Evolutionary conservation across 2,113 vertebrate species (phyloP).

Genomic region (Halcyon senegalensis): DNA sequence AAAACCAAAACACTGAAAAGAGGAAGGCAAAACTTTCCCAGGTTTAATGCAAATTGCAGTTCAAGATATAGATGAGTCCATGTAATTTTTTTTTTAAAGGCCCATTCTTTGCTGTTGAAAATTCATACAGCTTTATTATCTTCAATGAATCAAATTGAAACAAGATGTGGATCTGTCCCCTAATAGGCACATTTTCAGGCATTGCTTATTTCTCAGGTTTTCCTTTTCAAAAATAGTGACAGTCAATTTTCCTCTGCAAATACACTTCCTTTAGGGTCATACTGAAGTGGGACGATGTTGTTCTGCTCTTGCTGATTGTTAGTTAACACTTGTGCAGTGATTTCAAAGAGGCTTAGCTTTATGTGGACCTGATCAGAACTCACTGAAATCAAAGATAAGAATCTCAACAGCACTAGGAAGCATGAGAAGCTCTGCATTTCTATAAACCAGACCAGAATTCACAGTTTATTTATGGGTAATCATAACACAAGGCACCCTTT

Average conservation of each 20-base stretch:
- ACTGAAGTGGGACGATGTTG: neutral
- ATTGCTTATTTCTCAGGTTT: slow-evolving; percentile 8
- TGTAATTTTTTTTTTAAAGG: neutral
- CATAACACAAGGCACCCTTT: neutral
- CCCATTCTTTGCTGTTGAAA: neutral
- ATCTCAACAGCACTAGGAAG: neutral
- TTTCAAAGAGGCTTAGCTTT: neutral
- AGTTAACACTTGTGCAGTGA: neutral
- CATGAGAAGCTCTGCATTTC: neutral
- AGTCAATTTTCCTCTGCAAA: neutral
- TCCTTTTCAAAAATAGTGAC: neutral
- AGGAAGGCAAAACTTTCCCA: neutral
- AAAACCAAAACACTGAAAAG: neutral
- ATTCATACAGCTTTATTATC: neutral
- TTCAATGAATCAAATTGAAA: neutral
- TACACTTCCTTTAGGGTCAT: neutral
- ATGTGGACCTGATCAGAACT: neutral
- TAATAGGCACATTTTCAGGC: neutral
- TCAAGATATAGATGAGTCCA: neutral
- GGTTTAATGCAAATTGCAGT: neutral
- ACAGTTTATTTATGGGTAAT: neutral
- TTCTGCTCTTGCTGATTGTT: neutral
- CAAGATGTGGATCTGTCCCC: neutral
- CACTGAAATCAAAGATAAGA: neutral
- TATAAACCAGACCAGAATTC: neutral